Conservation (phyloP, 2,797 vertebrate species). For the Bovichtus diacanthus region DNA sequence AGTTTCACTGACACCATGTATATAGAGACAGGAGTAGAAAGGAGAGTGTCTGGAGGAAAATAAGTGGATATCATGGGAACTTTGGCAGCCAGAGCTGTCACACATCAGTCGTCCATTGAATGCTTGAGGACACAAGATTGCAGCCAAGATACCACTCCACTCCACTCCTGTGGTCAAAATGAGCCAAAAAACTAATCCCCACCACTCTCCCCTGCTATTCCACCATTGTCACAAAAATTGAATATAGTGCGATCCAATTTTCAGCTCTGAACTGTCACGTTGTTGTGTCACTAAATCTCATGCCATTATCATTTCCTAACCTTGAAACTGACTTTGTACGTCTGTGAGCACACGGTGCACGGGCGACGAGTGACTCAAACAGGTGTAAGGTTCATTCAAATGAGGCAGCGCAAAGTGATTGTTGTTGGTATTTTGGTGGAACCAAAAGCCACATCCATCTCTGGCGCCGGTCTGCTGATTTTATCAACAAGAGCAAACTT, state of each 20-base stretch:
- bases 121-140: background rate
- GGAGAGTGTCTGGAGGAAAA: background rate
- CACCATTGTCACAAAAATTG: background rate
- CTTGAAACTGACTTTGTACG: background rate
- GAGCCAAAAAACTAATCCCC: background rate
- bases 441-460: no score
- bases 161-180: background rate
- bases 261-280: background rate
- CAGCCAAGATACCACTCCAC: background rate
- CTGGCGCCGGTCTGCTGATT: no score
- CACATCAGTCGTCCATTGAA: background rate
- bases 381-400: no score
- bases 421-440: no score
- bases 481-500: no score
- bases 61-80: background rate
- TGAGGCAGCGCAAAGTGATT: no score
- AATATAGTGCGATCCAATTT: background rate
- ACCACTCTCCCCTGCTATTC: background rate
- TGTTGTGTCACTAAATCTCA: background rate
- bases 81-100: slow-evolving; percentile 10
- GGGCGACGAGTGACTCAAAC: no score
- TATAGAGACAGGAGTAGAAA: background rate
- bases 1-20: background rate
- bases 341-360: background rate
- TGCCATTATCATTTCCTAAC: background rate